phyloP scores from a whole-genome alignment of 2,113 vertebrate genomes.

The Lamprologus tigripictilis region DNA sequence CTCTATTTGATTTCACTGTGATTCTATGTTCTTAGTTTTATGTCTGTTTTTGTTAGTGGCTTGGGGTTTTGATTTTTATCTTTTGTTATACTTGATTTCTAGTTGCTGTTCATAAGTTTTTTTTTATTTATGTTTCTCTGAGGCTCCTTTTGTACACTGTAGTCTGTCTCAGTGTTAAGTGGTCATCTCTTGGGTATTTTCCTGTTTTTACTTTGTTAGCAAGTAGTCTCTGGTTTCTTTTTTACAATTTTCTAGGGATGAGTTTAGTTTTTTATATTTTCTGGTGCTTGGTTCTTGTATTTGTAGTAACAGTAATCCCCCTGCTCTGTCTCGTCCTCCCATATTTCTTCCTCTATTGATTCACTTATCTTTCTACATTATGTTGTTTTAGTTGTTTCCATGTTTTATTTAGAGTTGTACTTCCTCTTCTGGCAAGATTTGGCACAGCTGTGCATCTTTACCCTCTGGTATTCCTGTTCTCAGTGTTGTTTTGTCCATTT shows the following conservation, averaged over 20 bases:
- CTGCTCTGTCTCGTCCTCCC: background rate
- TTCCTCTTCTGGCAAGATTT: background rate
- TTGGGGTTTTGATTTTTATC: background rate
- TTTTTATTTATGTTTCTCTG: background rate
- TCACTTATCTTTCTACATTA: background rate
- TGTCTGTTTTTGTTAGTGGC: background rate
- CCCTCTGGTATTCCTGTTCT: background rate
- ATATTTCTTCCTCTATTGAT: background rate
- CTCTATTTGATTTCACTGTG: background rate
- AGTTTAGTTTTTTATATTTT: background rate
- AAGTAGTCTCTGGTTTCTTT: background rate
- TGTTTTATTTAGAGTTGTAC: background rate
- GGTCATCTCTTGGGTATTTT: background rate
- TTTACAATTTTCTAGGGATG: background rate
- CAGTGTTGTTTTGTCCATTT: background rate
- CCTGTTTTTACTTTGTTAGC: background rate
- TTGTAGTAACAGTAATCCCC: background rate
- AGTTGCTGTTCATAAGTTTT: background rate
- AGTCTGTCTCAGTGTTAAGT: background rate
- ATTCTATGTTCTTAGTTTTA: background rate
- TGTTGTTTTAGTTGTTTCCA: background rate
- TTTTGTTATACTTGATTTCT: background rate
- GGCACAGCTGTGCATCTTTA: background rate
- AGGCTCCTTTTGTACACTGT: background rate
- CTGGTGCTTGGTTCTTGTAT: background rate